Evolutionary conservation across 2,113 vertebrate genomes (phyloP).

Genomic region (Chionomys nivalis): DNA sequence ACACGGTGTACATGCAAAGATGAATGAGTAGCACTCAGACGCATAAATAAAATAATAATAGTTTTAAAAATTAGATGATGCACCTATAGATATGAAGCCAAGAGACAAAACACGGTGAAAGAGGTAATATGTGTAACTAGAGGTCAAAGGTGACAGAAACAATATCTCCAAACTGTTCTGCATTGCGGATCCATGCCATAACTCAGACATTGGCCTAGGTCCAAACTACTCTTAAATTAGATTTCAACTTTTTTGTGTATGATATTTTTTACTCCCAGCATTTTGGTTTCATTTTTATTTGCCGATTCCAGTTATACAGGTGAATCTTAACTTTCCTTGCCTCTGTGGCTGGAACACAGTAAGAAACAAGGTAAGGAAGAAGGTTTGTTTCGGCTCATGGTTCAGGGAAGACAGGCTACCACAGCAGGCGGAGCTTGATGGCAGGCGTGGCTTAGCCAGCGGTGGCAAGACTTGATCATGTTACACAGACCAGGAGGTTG

Average conservation of each 20-base stretch:
- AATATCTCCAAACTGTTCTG: neutral
- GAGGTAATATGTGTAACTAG: neutral
- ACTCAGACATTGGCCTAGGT: neutral
- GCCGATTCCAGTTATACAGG: neutral
- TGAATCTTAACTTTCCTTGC: neutral
- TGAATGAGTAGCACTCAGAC: neutral
- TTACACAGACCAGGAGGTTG: neutral
- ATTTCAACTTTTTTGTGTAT: neutral
- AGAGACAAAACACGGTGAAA: neutral
- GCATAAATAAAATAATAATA: neutral
- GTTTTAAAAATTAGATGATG: neutral
- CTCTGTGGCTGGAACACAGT: neutral
- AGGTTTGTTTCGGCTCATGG: neutral
- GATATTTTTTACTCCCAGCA: neutral
- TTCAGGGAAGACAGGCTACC: neutral
- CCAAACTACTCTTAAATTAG: neutral
- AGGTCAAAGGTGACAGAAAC: neutral
- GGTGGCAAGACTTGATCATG: neutral
- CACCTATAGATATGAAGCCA: neutral
- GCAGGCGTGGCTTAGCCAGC: neutral
- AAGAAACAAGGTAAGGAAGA: neutral
- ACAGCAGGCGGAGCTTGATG: accelerated
- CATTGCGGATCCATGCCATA: neutral
- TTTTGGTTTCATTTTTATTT: neutral
- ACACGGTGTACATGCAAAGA: neutral